Conservation (phyloP, 1,140 invertebrate species). For the Wiebesia pumilae region DNA sequence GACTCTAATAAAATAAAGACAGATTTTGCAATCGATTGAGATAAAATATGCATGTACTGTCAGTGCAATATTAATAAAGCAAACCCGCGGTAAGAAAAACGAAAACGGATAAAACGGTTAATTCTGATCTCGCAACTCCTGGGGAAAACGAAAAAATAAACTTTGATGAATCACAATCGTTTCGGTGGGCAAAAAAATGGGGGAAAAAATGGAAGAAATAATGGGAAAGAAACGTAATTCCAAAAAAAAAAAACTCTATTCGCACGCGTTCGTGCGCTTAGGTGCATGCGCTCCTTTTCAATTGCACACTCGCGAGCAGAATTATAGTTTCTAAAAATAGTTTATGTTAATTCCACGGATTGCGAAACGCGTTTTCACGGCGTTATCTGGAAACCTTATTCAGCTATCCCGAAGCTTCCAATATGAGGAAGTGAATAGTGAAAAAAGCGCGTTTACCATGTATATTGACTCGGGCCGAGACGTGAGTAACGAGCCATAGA, state of each 20-base stretch:
- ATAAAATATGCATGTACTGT: neutral
- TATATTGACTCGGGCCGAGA: neutral
- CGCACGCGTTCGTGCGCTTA: neutral
- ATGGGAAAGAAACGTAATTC: too few relatives aligned
- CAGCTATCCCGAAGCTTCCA: too few relatives aligned
- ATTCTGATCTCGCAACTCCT: neutral
- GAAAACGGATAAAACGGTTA: neutral
- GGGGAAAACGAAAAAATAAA: neutral
- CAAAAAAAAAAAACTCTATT: neutral
- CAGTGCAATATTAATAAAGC: too few relatives aligned
- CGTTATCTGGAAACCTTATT: neutral
- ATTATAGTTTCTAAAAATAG: neutral
- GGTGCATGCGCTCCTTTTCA: neutral
- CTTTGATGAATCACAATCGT: neutral
- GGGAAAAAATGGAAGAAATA: neutral
- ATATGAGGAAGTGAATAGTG: neutral
- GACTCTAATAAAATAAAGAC: too few relatives aligned
- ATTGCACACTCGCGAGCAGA: neutral
- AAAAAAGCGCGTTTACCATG: neutral
- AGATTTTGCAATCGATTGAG: neutral
- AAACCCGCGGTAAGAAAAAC: too few relatives aligned
- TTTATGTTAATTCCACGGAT: neutral
- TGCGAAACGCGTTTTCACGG: neutral
- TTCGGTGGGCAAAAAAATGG: too few relatives aligned
- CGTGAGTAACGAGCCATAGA: constrained; percentile 48